Conservation (phyloP, 2,113 vertebrate genomes). For the Cheirogaleus medius region DNA sequence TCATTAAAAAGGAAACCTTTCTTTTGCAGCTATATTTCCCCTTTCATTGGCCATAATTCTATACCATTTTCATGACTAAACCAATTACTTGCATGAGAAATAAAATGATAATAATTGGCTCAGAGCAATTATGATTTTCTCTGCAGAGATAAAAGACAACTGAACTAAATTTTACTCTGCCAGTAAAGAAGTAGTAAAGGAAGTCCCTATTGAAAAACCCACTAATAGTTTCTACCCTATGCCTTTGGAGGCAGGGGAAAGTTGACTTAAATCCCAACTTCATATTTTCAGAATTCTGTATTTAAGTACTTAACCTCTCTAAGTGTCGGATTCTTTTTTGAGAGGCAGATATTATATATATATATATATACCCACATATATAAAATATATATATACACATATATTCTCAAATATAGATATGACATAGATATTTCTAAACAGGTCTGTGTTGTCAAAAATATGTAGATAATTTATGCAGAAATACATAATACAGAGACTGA, state of each 20-base stretch:
- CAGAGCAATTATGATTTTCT: not conserved
- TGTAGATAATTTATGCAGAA: not conserved
- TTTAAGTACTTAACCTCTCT: not conserved
- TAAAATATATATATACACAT: not conserved
- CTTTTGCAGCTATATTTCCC: not conserved
- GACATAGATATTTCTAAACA: not conserved
- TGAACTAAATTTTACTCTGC: not conserved
- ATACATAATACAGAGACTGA: not conserved
- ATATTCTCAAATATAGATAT: not conserved
- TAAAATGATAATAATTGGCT: not conserved
- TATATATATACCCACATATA: not conserved
- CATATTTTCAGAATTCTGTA: not conserved
- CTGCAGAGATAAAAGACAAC: not conserved
- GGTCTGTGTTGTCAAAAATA: not conserved
- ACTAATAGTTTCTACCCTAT: not conserved
- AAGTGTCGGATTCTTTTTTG: not conserved
- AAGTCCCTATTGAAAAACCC: not conserved
- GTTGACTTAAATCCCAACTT: not conserved
- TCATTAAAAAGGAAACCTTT: not conserved
- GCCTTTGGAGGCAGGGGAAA: not conserved
- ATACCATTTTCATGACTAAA: not conserved
- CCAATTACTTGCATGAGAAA: not conserved
- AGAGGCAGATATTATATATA: not conserved
- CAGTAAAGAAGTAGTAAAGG: not conserved
- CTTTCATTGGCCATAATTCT: not conserved